Evolutionary conservation across 35 echinoderm and acorn worm species (phyloP), one percentile per base, ranked within the genome.

Genomic region (Ophiothrix spiculata): DNA sequence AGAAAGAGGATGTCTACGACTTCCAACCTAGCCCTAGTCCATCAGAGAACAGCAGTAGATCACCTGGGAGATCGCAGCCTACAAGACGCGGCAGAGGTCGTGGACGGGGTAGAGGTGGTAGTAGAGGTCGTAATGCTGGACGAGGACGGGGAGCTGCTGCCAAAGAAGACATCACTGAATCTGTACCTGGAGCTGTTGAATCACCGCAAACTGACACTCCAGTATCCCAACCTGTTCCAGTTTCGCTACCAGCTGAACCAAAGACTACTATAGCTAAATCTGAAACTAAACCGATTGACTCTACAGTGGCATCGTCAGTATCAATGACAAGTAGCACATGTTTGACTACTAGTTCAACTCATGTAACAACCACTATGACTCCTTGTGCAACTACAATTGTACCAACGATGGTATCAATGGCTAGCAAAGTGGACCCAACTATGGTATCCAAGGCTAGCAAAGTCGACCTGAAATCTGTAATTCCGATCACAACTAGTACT

Each of bases 1-100:
- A 16, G 0, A 83, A 83, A 75, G 11, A 42, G 36, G 88, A 90
- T 84, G 81, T 90, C 32, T 90, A 90, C 56, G 88, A 90, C 64
- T 90, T 90, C 35, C 39, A 64, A 40, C 54, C 78, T 38, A 90
- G 88, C 54, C 88, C 88, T 40, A 64, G 81, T 35, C 63, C 87
- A 33, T 42, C 16, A 49, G 88, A 90, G 40, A 36, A 81, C 56
- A 77, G 75, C 1, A 36, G 40, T 34, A 35, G 79, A 28, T 75
- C 81, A 1, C 81, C 73, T n/a, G 81, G 73, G 8, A 37, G 40
- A 56, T 39, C 81, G 36, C 13, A 69, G 37, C 33, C 64, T 37
- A 35, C 56, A 77, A 33, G 46, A 75, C 81, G 88, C 25, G 84
- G 84, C 23, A 36, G 84, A 39, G 84, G 84, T 42, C 49, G 78